A percentile compares a stretch with the other conserved stretches of the same genome.
phyloP scores from a whole-genome alignment of 1,140 invertebrate species.

The Ptiloglossa arizonensis region DNA sequence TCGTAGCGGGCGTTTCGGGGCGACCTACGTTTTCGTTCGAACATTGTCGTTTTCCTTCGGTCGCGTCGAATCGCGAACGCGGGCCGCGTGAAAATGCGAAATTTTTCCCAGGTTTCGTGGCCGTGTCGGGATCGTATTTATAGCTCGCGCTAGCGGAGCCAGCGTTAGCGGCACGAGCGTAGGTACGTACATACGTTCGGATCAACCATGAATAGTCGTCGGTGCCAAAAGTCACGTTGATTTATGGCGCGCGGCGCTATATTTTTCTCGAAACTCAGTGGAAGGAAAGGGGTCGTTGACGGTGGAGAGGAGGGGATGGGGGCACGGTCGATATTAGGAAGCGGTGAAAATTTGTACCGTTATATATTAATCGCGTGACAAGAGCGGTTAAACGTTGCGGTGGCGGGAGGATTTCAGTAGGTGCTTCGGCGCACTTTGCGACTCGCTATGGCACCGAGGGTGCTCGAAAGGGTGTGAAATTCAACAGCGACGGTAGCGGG shows the following conservation, averaged over 20 bases:
- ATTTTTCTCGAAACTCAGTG: neutral
- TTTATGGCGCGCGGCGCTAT: conserved; percentile 7
- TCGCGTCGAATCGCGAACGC: neutral
- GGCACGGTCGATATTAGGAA: conserved; percentile 12
- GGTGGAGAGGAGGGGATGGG: neutral
- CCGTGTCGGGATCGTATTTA: neutral
- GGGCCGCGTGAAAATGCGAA: neutral
- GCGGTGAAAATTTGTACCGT: conserved; percentile 15
- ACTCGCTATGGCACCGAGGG: neutral
- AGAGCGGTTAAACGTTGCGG: neutral
- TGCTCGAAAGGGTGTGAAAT: neutral
- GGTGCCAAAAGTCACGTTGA: conserved; percentile 3
- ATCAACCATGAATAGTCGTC: neutral
- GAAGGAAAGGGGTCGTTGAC: neutral
- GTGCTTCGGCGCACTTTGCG: neutral
- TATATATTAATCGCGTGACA: conserved; percentile 39
- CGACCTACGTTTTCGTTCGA: neutral
- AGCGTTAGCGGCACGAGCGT: neutral
- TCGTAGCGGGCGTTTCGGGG: no score
- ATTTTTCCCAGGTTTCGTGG: neutral
- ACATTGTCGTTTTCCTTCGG: neutral
- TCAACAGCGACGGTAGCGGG: neutral
- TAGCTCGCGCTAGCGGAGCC: neutral
- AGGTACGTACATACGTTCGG: neutral
- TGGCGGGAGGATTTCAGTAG: neutral